Evolutionary conservation across 2,888 invertebrate genomes (phyloP).

Genomic region (Aporophyla lueneburgensis): DNA sequence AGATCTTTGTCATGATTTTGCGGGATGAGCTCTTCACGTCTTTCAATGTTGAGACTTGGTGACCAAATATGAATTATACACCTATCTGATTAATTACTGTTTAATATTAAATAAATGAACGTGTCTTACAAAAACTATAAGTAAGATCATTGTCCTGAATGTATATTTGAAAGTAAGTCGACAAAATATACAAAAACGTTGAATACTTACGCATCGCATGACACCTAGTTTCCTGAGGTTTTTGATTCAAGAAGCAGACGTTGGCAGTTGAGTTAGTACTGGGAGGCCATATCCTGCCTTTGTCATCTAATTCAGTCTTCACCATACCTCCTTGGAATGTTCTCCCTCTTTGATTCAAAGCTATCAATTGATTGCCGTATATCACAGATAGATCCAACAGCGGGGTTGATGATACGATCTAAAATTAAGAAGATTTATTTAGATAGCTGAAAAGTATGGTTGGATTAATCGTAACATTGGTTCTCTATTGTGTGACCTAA

Average conservation of each 20-base stretch:
- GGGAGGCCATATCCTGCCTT: conserved; percentile 78
- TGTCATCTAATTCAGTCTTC: conserved; percentile 70
- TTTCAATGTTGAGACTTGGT: not conserved
- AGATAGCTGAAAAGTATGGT: not conserved
- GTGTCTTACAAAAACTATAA: not conserved
- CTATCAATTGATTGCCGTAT: conserved; percentile 67
- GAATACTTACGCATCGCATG: conserved; percentile 72
- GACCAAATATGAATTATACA: no score
- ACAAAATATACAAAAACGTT: not conserved
- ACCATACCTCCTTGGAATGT: conserved; percentile 72
- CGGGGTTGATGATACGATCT: conserved; percentile 75
- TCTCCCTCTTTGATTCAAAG: conserved; percentile 63
- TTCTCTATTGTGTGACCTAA: no score
- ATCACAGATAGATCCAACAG: conserved; percentile 71
- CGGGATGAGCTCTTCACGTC: no score
- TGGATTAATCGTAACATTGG: not conserved
- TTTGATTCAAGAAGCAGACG: conserved; percentile 70
- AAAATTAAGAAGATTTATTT: not conserved
- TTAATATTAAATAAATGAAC: not conserved
- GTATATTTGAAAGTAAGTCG: not conserved
- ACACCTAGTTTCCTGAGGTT: conserved; percentile 71
- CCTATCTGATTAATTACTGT: no score
- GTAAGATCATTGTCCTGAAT: not conserved
- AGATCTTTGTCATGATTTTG: not conserved
- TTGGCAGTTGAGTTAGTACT: conserved; percentile 63